Base-by-base conservation (phyloP, 2,113 vertebrate genomes). In the Paralichthys olivaceus region DNA sequence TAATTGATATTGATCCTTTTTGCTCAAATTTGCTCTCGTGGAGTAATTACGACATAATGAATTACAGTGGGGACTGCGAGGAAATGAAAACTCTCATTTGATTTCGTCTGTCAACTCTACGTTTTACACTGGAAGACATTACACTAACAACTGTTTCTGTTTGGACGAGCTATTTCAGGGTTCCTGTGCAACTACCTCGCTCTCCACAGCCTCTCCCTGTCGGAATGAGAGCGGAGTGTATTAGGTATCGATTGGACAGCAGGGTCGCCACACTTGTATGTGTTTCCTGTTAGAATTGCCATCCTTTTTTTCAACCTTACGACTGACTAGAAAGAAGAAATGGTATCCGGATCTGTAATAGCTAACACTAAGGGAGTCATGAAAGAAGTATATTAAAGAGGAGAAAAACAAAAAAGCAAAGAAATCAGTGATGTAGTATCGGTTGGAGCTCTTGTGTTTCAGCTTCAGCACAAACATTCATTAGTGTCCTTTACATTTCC, bases 1-100 rank as follows among this genome's bases (percentile, higher is more conserved):
- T 72, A 89, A 89, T 90, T 91, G 73, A 77, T 86, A 89, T 89
- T 91, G 73, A 77, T 85, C 84, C 54, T 81, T 69, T 75, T 84
- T 77, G 82, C 57, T 70, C 37, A 23, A 69, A 88, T 80, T 75
- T 73, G 74, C 78, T 11, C 51, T 54, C 11, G 37, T 15, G 0
- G 25, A 71, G 72, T 79, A 87, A 91, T 88, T 72, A 84, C 68
- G 66, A 73, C 37, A 23, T 85, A 79, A 87, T 85, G 70, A 90
- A 85, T 85, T 67, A 72, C 73, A 55, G 59, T 17, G 65, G 20
- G 58, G 83, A 61, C 72, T 72, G 81, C 76, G 69, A 66, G 78
- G 83, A 73, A 81, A 56, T 72, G 61, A 76, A 70, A 80, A 75
- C 78, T 84, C 69, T 77, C 51, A 78, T 85, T 86, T 65, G 56